These are phyloP conservation scores for pig (Sus scrofa) DNA, from an alignment of 2,113 vertebrate genomes.

Conservation along the genomic window T2T-Sscrofa CM000819.6:10063001-10063500, in stretches of 20 bases:
- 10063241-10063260: neutral
- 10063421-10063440: neutral
- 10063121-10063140: neutral
- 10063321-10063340: neutral
- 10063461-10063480: neutral
- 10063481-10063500: neutral
- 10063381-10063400: neutral
- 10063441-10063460: neutral
- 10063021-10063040: neutral
- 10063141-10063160: neutral
- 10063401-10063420: neutral
- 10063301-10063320: neutral
- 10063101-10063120: neutral
- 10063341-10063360: neutral
- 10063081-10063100: neutral
- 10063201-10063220: neutral
- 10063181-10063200: neutral
- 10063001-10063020: too few species aligned
- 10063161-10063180: neutral
- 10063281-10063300: neutral
- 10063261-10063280: neutral
- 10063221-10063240: too few species aligned
- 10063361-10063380: neutral
- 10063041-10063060: neutral
- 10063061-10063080: neutral